Evolutionary conservation across 2,888 invertebrate species (phyloP).

Genomic region (Biston stratarius): DNA sequence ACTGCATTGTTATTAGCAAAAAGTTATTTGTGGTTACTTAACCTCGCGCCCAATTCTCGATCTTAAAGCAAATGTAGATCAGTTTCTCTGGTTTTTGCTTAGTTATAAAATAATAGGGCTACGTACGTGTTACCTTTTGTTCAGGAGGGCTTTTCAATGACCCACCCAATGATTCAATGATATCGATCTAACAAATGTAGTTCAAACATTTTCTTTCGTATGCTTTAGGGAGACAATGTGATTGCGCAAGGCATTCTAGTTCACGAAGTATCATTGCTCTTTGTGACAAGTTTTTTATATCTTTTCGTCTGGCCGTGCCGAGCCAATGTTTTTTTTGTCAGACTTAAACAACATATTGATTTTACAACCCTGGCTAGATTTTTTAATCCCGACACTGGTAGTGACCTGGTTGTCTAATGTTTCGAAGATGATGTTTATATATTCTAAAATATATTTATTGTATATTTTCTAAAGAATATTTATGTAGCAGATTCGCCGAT

Average conservation of each 20-base stretch:
- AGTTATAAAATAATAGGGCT: conserved; percentile 37
- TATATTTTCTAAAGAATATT: conserved; percentile 16
- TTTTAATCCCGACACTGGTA: not conserved
- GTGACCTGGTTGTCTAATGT: conserved; percentile 8
- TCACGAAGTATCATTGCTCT: conserved; percentile 43
- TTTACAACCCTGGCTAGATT: conserved; percentile 11
- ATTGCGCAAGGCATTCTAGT: conserved; percentile 45
- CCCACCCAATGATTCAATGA: no score
- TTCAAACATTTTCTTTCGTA: conserved; percentile 49
- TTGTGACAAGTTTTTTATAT: conserved; percentile 34
- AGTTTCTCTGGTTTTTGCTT: conserved; percentile 46
- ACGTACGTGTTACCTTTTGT: conserved; percentile 34
- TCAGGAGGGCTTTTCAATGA: conserved; percentile 51
- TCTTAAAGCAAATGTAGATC: conserved; percentile 45
- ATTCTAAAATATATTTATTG: not conserved
- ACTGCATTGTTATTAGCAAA: conserved; percentile 28
- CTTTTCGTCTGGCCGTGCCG: conserved; percentile 21
- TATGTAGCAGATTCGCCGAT: conserved; percentile 65
- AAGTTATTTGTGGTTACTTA: conserved; percentile 39
- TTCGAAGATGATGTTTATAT: not conserved
- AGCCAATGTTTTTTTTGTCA: conserved; percentile 13
- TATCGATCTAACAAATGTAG: conserved; percentile 34
- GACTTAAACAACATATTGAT: conserved; percentile 19
- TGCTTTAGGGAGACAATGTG: conserved; percentile 45
- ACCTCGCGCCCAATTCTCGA: conserved; percentile 61